Base-by-base conservation (phyloP, 2,888 invertebrate genomes). In the Caenorhabditis sp. region DNA sequence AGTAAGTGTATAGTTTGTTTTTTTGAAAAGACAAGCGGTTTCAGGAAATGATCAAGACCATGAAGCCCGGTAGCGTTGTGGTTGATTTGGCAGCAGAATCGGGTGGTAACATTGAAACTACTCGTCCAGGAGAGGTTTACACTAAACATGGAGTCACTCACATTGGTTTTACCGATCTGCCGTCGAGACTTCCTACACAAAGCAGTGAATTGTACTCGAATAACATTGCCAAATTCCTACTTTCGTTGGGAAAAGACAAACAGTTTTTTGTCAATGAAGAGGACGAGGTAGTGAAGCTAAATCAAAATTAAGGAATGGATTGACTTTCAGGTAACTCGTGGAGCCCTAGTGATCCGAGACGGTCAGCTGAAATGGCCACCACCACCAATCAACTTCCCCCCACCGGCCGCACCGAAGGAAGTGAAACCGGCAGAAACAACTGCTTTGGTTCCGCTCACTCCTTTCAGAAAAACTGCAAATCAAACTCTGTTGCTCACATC, bases 31-130 rank as follows among this genome's bases (percentile, higher is more conserved):
- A 68, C 6, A 13, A 3, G 40, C 40, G 9, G 9, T 79, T 82
- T 44, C 80, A 95, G 95, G 95, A 95, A 92, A 95, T 95, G 92
- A 94, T 96, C 26, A 94, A 95, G 40, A 93, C 94, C 61, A 96
- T 96, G 96, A 95, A 95, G 88, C 95, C 96, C 0, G 96, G 96
- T 32, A 96, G 96, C 85, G 96, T 96, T 28, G 94, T 96, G 50
- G 96, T 96, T 1, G 96, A 97, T 92, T 92, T 96, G 88, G 96
- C 96, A 0, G 95, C 96, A 0, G 96, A 96, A 93, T 94, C 95
- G 89, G 96, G 96, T 6, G 96, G 90, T 1, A 90, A 90, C 58
- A 86, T 90, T 50, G 90, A 87, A 35, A 96, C 96, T 0, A 87
- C 86, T 47, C 78, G 70, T 56, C 84, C 86, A 1, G 87, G 87